A percentile compares a stretch with the other conserved stretches of the same genome.
Conservation (phyloP, 2,113 vertebrate species). For the Baryphthengus martii region DNA sequence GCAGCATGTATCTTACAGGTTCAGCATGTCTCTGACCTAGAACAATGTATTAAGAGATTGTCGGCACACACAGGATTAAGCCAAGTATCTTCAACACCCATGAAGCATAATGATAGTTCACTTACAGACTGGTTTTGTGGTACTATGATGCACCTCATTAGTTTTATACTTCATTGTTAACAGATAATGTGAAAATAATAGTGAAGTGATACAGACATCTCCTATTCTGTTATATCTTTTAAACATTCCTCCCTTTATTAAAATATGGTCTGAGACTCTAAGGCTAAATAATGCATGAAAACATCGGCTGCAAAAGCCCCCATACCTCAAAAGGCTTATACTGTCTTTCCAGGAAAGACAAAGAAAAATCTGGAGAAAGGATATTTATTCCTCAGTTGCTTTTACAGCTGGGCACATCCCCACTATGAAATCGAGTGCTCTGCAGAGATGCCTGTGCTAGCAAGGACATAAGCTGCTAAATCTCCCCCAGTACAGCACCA, state of each 20-base stretch:
- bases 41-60: background rate
- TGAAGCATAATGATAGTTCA: background rate
- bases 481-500: background rate
- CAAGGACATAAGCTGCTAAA: slow-evolving; percentile 35
- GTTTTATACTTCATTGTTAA: background rate
- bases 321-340: background rate
- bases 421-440: background rate
- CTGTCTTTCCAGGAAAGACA: slow-evolving; percentile 13
- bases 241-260: slow-evolving; percentile 22
- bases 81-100: background rate
- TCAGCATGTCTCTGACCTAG: background rate
- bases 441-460: background rate
- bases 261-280: background rate
- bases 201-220: background rate
- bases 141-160: background rate
- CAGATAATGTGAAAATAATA: background rate
- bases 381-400: background rate
- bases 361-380: background rate
- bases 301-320: background rate
- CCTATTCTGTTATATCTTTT: background rate
- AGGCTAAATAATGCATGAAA: slow-evolving; percentile 16
- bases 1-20: background rate
- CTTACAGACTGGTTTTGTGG: background rate
- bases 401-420: slow-evolving; percentile 37
- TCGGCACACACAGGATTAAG: background rate